A percentile compares a stretch with the other conserved stretches of the same genome.
Evolutionary conservation across 2,888 invertebrate genomes (phyloP).

Genomic region (Drosophila buzzatii): DNA sequence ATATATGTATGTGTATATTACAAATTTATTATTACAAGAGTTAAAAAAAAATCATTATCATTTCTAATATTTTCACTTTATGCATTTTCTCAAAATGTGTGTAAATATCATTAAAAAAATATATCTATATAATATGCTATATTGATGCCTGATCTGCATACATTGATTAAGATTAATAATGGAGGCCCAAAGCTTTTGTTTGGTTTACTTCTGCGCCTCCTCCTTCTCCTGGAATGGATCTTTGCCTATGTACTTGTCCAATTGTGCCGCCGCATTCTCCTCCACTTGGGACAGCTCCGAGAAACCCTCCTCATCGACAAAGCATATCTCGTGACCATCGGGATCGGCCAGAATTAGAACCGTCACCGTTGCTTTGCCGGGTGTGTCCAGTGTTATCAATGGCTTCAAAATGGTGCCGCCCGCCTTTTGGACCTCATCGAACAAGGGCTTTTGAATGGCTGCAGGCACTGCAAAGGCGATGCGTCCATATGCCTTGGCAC

Average conservation of each 20-base stretch:
- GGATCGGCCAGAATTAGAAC: constrained; percentile 99
- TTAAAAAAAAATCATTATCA: too few relatives aligned
- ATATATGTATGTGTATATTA: background rate
- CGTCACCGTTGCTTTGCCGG: constrained; percentile 97
- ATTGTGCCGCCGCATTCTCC: constrained; percentile 91
- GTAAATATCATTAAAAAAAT: background rate
- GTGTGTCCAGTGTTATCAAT: constrained; percentile 96
- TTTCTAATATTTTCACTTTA: background rate
- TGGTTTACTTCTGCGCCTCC: background rate
- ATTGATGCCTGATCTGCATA: background rate
- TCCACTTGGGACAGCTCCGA: constrained; percentile 94
- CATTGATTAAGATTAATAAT: background rate
- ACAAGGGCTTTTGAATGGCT: constrained; percentile 91
- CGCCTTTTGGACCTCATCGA: constrained; percentile 89
- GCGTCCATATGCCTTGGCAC: constrained; percentile 96
- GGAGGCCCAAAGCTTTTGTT: background rate
- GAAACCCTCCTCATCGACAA: constrained; percentile 98
- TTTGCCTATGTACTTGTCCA: constrained; percentile 90
- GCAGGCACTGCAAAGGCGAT: constrained; percentile 97
- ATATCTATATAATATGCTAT: background rate
- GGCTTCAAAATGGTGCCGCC: constrained; percentile 94
- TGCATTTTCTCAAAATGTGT: background rate
- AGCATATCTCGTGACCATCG: constrained; percentile 99
- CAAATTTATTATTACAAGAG: background rate
- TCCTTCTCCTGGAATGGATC: constrained; percentile 84